Base-by-base conservation (phyloP, 1,140 invertebrate species). In the Bombus picipes region DNA sequence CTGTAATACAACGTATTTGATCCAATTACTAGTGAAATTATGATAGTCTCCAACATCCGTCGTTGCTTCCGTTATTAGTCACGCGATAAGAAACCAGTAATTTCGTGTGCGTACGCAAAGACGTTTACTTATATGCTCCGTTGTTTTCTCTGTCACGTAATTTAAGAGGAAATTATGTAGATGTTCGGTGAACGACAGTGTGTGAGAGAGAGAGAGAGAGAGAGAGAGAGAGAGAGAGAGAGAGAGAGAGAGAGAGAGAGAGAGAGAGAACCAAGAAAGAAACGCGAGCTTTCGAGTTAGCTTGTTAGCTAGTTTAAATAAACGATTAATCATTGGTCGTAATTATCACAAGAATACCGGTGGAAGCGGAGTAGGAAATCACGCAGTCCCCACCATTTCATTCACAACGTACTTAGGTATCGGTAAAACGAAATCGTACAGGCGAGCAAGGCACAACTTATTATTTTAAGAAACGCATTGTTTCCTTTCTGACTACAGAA, bases 41-140 rank as follows among this genome's bases (percentile, higher is more conserved):
- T 75, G 75, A 76, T 68, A 59, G 70, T 65, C 62, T 43, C 39
- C 47, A 57, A 68, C 53, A 70, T 59, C 62, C 72, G 73, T 78
- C 66, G 62, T 43, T 39, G n/a, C 41, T 68, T 87, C 78, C 78
- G 70, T 90, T 90, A 85, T 90, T 87, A 62, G 88, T 90, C 86
- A 90, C 88, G 88, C 89, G 89, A 90, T 83, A 89, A 89, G 74
- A 80, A 81, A 89, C 83, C 68, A 39, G 77, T 71, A 80, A 85
- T 85, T 80, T 80, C 68, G 81, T 68, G 32, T 78, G 47, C 76
- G 78, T 77, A 87, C 41, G 79, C 34, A 22, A 47, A 74, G 73
- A 86, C 70, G 57, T 77, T 70, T 72, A 75, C 65, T 62, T 70
- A 62, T 62, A 62, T 66, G 18, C 62, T 37, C 39, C 57, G 68